Conservation (phyloP, 2,797 vertebrate genomes). For the Tapera naevia region DNA sequence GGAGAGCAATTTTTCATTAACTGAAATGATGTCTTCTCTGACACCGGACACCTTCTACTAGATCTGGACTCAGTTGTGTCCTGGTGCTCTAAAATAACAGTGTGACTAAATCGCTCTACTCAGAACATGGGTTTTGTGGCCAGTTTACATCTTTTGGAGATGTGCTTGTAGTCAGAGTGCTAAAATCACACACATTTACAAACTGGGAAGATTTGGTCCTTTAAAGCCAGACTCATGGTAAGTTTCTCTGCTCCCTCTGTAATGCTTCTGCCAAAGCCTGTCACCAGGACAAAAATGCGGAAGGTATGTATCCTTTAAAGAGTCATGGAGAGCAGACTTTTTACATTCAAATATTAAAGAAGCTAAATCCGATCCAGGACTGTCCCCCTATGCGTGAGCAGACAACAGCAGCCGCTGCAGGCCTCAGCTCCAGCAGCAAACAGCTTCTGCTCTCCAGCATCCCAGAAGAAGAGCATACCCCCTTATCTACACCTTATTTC, state of each 20-base stretch:
- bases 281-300: neutral
- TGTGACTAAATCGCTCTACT: neutral
- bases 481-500: no score
- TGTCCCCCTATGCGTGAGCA: no score
- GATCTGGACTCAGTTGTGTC: neutral
- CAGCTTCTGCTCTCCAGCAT: no score
- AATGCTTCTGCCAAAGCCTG: neutral
- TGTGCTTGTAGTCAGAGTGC: neutral
- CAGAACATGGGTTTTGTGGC: neutral
- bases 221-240: neutral
- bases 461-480: no score
- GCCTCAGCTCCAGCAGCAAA: no score
- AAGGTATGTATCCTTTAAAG: no score
- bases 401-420: no score
- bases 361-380: slow-evolving; percentile 74
- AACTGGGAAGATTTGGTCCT: neutral
- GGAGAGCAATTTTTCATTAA: neutral
- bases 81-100: neutral
- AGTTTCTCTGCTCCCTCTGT: neutral
- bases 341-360: slow-evolving; percentile 80
- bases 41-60: neutral
- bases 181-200: neutral
- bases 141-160: neutral
- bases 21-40: neutral
- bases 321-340: slow-evolving; percentile 82